These are phyloP conservation scores for Monoplex corrugatus DNA, from an alignment of 2,888 invertebrate genomes.

Conservation along the genomic window DNA sequence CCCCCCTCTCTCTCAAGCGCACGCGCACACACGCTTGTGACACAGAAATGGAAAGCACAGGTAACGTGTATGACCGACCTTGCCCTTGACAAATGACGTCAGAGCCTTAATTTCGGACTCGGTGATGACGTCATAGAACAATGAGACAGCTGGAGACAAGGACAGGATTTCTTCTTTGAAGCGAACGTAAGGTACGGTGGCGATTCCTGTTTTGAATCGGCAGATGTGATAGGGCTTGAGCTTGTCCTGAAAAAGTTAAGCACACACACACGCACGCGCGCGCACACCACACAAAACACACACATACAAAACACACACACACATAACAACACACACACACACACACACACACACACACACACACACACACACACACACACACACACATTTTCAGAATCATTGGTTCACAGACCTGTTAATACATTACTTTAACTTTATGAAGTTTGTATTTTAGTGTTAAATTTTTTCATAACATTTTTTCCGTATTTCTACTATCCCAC, in stretches of 20 bases:
- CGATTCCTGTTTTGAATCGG: neutral
- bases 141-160: slow-evolving; percentile 43
- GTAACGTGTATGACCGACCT: neutral
- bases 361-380: neutral
- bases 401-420: neutral
- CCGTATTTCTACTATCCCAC: too few species aligned
- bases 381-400: neutral
- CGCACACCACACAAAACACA: too few species aligned
- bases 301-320: too few species aligned
- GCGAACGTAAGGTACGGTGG: slow-evolving; percentile 40
- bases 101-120: slow-evolving; percentile 42
- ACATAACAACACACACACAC: too few species aligned
- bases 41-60: neutral
- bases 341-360: too few species aligned
- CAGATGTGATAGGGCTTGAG: slow-evolving; percentile 2
- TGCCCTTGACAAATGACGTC: slow-evolving; percentile 42
- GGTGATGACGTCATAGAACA: slow-evolving; percentile 48
- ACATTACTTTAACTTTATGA: too few species aligned
- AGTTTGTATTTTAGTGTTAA: too few species aligned
- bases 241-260: neutral
- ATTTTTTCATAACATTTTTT: too few species aligned
- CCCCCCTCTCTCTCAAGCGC: neutral
- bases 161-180: slow-evolving; percentile 53
- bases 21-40: slow-evolving; percentile 3
- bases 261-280: neutral